Base-by-base conservation (phyloP, 1,140 invertebrate species). In the Cherax quadricarinatus region DNA sequence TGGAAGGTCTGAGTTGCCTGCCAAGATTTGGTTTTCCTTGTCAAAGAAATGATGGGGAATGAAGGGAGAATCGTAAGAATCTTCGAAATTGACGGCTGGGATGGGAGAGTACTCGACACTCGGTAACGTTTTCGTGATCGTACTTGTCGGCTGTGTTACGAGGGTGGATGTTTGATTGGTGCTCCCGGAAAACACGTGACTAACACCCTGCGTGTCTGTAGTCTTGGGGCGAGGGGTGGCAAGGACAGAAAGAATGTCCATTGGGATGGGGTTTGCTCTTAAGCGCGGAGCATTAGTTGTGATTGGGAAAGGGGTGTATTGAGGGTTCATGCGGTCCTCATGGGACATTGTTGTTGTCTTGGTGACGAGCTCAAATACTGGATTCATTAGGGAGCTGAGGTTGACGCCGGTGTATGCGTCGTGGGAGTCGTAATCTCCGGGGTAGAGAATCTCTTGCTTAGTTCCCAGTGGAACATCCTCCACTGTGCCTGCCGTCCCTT, bases 271-370 rank as follows among this genome's bases (percentile, higher is more conserved):
- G 62, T 16, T 21, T 18, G 62, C 5, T 10, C 3, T 75, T 12
- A 12, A 18, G 18, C 91, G 82, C 41, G 93, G 93, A n/a, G 93
- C 91, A 73, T 93, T 93, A 10, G 93, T 88, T 4, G 93, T 93
- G 24, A 93, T 89, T 16, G 93, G 93, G 82, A 93, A 93, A 16
- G 93, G 93, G 49, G 93, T 93, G 41, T 92, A 93, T 49, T 92
- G 92, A 3, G 91, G 91, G 79, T 87, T 93, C 81, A 91, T 85
- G 48, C 84, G 86, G 21, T 93, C 91, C 18, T 90, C 88, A 7
- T 81, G 41, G 2, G 88, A 80, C 4, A 78, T 86, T 48, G 85
- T 88, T 10, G 84, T 86, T 18, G 89, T 53, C 49, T 90, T 92
- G 7, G 88, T 89, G 73, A 41, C 82, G 10, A 93, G 81, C n/a